Conservation (phyloP, 2,888 invertebrate species). For the Rhyacophila evoluta region DNA sequence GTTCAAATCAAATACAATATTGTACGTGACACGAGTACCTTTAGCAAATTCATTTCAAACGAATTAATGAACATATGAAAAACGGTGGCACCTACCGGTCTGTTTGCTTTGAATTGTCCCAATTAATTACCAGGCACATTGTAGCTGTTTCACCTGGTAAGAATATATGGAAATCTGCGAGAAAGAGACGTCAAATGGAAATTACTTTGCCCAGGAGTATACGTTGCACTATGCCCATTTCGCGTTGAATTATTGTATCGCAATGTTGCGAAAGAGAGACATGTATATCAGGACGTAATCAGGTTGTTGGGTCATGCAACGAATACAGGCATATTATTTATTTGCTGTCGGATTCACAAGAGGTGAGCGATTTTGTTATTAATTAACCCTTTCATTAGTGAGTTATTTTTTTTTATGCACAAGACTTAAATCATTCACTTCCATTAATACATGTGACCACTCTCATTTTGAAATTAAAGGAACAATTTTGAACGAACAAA, state of each 20-base stretch:
- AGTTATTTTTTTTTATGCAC: neutral
- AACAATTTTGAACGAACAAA: too few species aligned
- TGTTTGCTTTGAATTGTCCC: neutral
- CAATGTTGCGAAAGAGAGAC: neutral
- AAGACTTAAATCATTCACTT: too few species aligned
- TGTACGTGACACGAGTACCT: too few species aligned
- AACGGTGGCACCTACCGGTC: slow-evolving; percentile 25
- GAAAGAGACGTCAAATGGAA: neutral
- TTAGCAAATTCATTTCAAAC: too few species aligned
- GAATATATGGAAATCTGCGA: neutral
- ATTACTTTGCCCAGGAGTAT: neutral
- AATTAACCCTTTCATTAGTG: neutral
- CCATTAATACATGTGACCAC: too few species aligned
- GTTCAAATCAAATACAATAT: too few species aligned
- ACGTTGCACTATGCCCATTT: neutral
- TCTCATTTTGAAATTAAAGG: too few species aligned
- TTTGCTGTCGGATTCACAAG: neutral
- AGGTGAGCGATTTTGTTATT: neutral
- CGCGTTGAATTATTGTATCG: neutral
- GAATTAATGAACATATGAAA: too few species aligned
- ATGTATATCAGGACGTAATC: neutral
- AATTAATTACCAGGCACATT: slow-evolving; percentile 13
- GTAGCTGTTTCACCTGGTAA: neutral
- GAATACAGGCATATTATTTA: neutral
- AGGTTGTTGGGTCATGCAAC: slow-evolving; percentile 33